Conservation (phyloP, 2,113 vertebrate species). For the Lynx canadensis region DNA sequence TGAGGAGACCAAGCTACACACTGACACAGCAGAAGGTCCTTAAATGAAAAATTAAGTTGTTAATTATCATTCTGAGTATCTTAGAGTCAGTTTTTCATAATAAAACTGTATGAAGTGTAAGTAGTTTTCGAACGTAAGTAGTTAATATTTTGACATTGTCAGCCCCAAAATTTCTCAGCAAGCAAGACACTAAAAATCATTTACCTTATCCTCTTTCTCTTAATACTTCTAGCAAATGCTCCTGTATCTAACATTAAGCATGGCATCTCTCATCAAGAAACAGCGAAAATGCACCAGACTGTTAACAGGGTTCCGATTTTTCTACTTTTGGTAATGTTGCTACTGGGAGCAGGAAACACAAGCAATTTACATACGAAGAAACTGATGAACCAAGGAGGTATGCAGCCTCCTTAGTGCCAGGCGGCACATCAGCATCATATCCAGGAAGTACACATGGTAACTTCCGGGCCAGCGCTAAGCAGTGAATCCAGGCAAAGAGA, state of each 20-base stretch:
- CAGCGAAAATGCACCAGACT: not conserved
- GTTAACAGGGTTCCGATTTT: not conserved
- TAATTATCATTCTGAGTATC: not conserved
- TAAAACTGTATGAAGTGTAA: not conserved
- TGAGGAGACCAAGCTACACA: not conserved
- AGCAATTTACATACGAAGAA: not conserved
- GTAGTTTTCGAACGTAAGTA: not conserved
- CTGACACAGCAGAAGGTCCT: not conserved
- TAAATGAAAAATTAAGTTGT: not conserved
- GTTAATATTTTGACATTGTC: not conserved
- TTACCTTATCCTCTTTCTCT: not conserved
- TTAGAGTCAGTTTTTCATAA: not conserved
- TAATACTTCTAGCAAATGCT: not conserved
- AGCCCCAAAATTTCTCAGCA: not conserved
- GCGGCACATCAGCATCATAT: not conserved
- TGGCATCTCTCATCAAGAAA: not conserved
- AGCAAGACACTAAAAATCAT: conserved; percentile 8
- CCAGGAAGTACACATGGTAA: not conserved
- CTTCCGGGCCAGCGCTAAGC: not conserved
- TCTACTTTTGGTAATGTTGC: not conserved
- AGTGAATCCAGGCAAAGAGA: not conserved
- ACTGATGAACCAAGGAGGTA: not conserved
- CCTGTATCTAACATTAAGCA: not conserved
- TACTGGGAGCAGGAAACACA: not conserved
- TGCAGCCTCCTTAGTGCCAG: not conserved